Base-by-base conservation (phyloP, 2,888 invertebrate species). In the Callosobruchus maculatus region DNA sequence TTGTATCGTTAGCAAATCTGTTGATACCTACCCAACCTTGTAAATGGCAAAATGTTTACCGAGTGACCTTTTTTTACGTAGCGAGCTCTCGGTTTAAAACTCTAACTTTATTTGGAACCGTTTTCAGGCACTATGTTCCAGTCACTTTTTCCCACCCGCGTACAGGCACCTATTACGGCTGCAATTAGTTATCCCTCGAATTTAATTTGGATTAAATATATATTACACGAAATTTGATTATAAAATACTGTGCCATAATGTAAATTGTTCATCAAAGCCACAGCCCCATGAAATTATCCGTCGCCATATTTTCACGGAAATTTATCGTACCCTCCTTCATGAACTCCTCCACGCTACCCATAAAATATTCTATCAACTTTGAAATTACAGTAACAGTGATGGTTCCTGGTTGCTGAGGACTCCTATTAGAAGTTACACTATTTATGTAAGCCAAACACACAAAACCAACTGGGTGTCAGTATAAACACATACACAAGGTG, bases 121-220 rank as follows among this genome's bases (percentile, higher is more conserved):
- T 2, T 26, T 2, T 26, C 26, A 26, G 3, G 2, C 26, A 26
- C 26, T 49, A 3, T 49, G 13, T 18, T 7, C 13, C 49, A 7
- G 49, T 49, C 49, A 49, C 13, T 7, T 49, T 49, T 49, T 49
- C 13, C 49, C 4, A 49, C 49, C 5, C 13, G 18, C 13, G 4
- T 5, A 49, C 1, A 13, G 49, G 49, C 49, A 13, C 18, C 75
- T 75, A 75, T 75, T 75, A 75, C 72, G 69, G 73, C 72, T 70
- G 73, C 76, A 78, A 79, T 79, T 79, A 78, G 75, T 67, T 74
- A 75, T 70, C 21, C 69, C 75, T 49, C 72, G 72, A 79, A 79
- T 79, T 75, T 78, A 79, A 79, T 79, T 78, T 79, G 78, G 76
- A 79, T 74, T 78, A 79, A 79, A 79, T 79, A 79, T 79, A 77